Base-by-base conservation (phyloP, 2,113 vertebrate species). In the Cryptomyrus ogoouensis region DNA sequence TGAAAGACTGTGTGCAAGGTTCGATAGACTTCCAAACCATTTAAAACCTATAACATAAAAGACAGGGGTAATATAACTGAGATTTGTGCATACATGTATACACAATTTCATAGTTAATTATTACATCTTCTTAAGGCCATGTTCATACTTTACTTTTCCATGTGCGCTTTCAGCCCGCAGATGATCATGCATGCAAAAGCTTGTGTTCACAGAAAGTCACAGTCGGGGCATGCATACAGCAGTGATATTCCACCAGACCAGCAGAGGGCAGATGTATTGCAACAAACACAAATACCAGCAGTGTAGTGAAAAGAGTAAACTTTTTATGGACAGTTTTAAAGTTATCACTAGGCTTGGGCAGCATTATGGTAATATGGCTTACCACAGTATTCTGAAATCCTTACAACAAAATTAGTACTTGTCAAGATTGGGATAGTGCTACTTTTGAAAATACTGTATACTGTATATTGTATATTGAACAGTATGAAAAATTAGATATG, bases 11-110 rank as follows among this genome's bases (percentile, higher is more conserved):
- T 3, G 90, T 90, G 89, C 91, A 49, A 97, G 94, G 91, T 91
- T 98, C 90, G 94, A 96, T 90, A 97, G 94, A 91, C 97, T 98
- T 47, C 97, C 97, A 0, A 98, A 95, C 90, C 96, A 96, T 93
- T 96, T 97, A 52, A 97, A 94, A 93, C 91, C 95, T 95, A 44
- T 24, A 31, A 42, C 5, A 27, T 56, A 50, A 87, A 35, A 53
- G 85, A 87, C 15, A 87, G 50, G 24, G 77, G 7, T 53, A 24
- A 35, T 49, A 12, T 19, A 87, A n/a, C 21, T 44, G 44, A 19
- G 42, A 47, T 84, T 39, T 80, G 35, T 39, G 31, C 13, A 47
- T 44, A 84, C 83, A 84, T 84, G 17, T 47, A 44, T 84, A 46
- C 31, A 35, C 44, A 83, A 83, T 39, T 17, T 6, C 31, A 83